Conservation (phyloP, 2,888 invertebrate species). For the Aspidiotus rigidus region DNA sequence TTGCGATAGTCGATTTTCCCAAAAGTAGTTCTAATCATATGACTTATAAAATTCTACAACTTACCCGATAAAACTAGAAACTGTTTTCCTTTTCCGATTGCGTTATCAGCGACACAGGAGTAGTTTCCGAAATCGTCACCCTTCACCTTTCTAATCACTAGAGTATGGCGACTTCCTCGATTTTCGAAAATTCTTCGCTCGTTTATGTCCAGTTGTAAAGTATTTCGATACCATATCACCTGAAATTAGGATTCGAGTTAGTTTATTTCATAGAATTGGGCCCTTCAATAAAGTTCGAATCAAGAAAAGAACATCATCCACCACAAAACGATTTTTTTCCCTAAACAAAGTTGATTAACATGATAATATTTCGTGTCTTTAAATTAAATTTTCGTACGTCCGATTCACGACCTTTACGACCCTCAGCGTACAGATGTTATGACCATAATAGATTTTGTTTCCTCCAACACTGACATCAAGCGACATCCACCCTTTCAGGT, state of each 20-base stretch:
- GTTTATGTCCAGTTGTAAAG: slow-evolving; percentile 58
- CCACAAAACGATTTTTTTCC: too few relatives aligned
- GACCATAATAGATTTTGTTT: neutral
- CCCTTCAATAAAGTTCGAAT: too few relatives aligned
- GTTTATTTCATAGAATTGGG: too few relatives aligned
- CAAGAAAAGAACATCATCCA: too few relatives aligned
- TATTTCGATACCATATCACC: slow-evolving; percentile 60
- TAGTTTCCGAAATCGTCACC: slow-evolving; percentile 61
- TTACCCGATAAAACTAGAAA: slow-evolving; percentile 56
- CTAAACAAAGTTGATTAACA: too few relatives aligned
- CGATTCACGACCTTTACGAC: too few relatives aligned
- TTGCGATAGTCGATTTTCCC: too few relatives aligned
- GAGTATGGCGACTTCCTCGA: slow-evolving; percentile 56
- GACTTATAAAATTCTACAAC: slow-evolving; percentile 30
- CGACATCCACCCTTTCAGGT: too few relatives aligned
- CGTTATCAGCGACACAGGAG: slow-evolving; percentile 60
- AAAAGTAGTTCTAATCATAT: too few relatives aligned
- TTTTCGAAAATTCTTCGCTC: slow-evolving; percentile 58
- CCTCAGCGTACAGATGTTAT: neutral
- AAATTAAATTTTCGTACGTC: too few relatives aligned
- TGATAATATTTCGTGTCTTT: too few relatives aligned
- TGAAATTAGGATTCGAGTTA: slow-evolving; percentile 40
- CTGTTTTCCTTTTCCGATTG: slow-evolving; percentile 56
- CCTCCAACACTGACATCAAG: too few relatives aligned
- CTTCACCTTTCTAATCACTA: slow-evolving; percentile 59